Evolutionary conservation across 2,888 invertebrate genomes (phyloP).

Genomic region (Dolichopus griseipennis): DNA sequence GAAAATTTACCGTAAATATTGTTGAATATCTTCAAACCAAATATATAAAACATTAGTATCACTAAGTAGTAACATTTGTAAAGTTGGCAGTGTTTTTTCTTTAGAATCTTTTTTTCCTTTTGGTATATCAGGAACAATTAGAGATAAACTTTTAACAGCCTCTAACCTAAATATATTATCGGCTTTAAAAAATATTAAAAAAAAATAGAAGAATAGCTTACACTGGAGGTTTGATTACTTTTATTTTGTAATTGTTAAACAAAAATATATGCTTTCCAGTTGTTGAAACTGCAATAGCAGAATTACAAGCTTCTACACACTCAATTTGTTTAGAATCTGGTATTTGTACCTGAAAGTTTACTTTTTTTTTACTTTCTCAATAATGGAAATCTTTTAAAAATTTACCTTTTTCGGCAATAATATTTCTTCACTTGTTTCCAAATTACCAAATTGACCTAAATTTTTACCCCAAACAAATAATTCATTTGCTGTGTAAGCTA

Average conservation of each 20-base stretch:
- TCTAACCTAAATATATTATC: conserved; percentile 29
- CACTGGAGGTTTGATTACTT: conserved; percentile 36
- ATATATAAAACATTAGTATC: conserved; percentile 37
- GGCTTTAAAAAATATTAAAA: conserved; percentile 15
- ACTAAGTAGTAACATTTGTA: conserved; percentile 36
- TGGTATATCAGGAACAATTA: conserved; percentile 32
- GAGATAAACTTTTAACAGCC: conserved; percentile 32
- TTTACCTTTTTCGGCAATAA: conserved; percentile 31
- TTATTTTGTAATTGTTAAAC: conserved; percentile 34
- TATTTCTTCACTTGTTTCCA: conserved; percentile 25
- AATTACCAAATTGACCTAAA: conserved; percentile 65
- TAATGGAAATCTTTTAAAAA: not conserved
- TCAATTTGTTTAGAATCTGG: conserved; percentile 23
- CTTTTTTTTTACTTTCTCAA: not conserved
- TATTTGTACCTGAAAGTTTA: not conserved
- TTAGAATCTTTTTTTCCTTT: conserved; percentile 30
- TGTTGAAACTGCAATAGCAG: conserved; percentile 35
- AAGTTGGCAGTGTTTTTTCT: conserved; percentile 26
- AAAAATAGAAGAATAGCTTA: conserved; percentile 25
- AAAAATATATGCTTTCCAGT: conserved; percentile 31
- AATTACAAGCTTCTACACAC: conserved; percentile 40
- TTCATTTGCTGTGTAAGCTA: conserved; percentile 52
- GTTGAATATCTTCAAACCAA: conserved; percentile 40
- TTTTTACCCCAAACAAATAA: conserved; percentile 76
- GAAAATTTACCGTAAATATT: conserved; percentile 33